These are phyloP conservation scores for Drosophila aff. DNA, from an alignment of 1,140 invertebrate genomes.

Conservation along the genomic window DNA sequence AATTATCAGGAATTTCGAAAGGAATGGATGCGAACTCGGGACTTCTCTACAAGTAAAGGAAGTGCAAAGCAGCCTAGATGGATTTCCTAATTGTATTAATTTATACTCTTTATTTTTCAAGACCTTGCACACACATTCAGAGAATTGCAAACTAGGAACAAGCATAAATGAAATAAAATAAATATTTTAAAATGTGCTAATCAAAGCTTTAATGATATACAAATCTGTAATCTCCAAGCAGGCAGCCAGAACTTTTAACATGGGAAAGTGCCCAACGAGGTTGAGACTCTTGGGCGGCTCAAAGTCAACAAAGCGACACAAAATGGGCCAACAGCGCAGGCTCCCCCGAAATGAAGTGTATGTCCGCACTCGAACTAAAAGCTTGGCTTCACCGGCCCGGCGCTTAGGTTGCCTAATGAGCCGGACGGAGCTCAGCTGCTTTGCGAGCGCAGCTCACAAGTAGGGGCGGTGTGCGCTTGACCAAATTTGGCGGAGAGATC, in stretches of 20 bases:
- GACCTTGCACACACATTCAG: neutral
- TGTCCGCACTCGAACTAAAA: constrained; percentile 48
- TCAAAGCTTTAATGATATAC: neutral
- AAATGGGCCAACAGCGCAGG: constrained; percentile 10
- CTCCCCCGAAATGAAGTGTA: constrained; percentile 52
- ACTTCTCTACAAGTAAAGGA: neutral
- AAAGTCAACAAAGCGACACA: constrained; percentile 39
- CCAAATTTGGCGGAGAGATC: constrained; percentile 73
- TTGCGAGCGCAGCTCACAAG: constrained; percentile 58
- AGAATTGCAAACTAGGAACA: neutral
- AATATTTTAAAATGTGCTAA: constrained; percentile 19
- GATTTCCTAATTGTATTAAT: neutral
- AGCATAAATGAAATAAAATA: neutral
- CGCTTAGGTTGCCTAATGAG: constrained; percentile 74
- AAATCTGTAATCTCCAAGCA: neutral
- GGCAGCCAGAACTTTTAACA: constrained; percentile 13
- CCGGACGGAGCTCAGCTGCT: constrained; percentile 32
- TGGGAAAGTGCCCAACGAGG: constrained; percentile 42
- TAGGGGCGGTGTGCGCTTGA: constrained; percentile 76
- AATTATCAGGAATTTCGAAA: constrained; percentile 8
- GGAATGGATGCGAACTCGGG: neutral
- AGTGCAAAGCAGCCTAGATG: no score
- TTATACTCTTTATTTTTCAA: neutral
- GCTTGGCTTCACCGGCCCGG: constrained; percentile 42
- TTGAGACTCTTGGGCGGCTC: constrained; percentile 41